Conservation (phyloP, 2,113 vertebrate species). For the Dasypus novemcinctus region DNA sequence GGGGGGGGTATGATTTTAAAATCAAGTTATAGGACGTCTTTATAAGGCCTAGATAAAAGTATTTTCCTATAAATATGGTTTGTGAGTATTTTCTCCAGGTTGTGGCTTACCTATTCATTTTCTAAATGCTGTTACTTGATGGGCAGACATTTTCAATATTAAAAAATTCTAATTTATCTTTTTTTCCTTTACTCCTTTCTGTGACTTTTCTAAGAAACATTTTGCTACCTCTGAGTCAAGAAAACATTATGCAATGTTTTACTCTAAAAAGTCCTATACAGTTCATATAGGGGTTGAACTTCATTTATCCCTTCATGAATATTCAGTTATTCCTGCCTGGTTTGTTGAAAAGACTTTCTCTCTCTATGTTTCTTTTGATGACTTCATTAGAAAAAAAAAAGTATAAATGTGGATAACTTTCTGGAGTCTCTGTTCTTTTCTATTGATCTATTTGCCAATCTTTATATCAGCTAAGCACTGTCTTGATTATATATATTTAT, state of each 20-base stretch:
- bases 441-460: neutral
- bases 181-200: neutral
- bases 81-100: neutral
- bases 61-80: neutral
- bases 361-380: neutral
- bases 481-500: neutral
- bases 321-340: neutral
- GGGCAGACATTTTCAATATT: neutral
- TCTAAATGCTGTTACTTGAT: neutral
- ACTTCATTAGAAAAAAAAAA: neutral
- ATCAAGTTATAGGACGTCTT: neutral
- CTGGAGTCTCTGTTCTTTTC: neutral
- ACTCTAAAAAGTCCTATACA: neutral
- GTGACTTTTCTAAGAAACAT: neutral
- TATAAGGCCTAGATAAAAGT: neutral
- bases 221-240: neutral
- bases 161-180: neutral
- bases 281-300: neutral
- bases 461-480: neutral
- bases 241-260: neutral
- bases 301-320: neutral
- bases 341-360: neutral
- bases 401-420: neutral
- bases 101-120: neutral
- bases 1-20: no score